Base-by-base conservation (phyloP, 1,140 invertebrate genomes). In the Lasioglossum albipes region DNA sequence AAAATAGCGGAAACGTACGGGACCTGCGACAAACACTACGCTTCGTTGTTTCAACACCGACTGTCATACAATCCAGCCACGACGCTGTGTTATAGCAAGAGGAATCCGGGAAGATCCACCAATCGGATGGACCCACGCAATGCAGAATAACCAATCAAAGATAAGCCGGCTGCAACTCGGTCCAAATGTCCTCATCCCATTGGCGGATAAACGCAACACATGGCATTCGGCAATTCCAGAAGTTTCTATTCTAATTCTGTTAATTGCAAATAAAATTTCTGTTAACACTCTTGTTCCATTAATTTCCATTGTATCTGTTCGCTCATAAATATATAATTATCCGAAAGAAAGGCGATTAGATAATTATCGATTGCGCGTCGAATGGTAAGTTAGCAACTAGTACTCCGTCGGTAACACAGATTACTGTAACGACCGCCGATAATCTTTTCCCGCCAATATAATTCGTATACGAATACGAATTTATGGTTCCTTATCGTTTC, bases 61-160 rank as follows among this genome's bases (percentile, higher is more conserved):
- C 84, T 87, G 87, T 87, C 87, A 84, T 57, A 67, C 22, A 88
- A 66, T 77, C 49, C 54, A 36, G 18, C 73, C 65, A 41, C 68
- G 61, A 74, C 72, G 65, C 61, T 69, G 75, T 57, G 36, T 87
- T 88, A 85, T 82, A 89, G 5, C 13, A 41, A 80, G 36, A 27
- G 73, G 45, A 7, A 59, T 68, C 41, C 49, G 5, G 45, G n/a
- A n/a, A 45, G 41, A 62, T 61, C 42, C 52, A 49, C 92, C 91
- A 93, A 93, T 93, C 41, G 59, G 6, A 49, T 41, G 10, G 20
- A 73, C 87, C 89, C 92, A 93, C 92, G 92, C 91, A 90, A 78
- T 73, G 68, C 52, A 77, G 62, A 70, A 83, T n/a, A 49, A 87
- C 91, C 90, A 93, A 92, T 92, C 45, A 16, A 9, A 67, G 12